These are phyloP conservation scores for Centruroides sculpturatus DNA, from an alignment of 1,140 invertebrate genomes.

Conservation along the genomic window DNA sequence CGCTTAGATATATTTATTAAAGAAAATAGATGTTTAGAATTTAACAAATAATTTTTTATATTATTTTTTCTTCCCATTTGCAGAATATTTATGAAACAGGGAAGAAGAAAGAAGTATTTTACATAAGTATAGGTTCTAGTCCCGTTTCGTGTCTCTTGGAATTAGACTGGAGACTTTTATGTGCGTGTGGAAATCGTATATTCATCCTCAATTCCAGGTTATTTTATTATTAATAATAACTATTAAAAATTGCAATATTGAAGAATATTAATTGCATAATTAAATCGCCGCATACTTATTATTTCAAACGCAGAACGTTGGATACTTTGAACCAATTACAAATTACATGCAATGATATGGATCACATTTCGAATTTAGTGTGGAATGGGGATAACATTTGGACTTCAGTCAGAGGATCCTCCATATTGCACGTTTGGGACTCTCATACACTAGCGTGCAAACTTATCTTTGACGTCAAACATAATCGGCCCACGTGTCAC, in stretches of 20 bases:
- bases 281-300: too few species aligned
- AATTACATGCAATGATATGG: constrained; percentile 30
- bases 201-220: constrained; percentile 34
- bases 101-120: constrained; percentile 28
- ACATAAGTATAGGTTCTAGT: constrained; percentile 32
- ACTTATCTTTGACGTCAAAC: constrained; percentile 34
- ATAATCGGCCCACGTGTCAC: too few species aligned
- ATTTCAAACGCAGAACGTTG: constrained; percentile 27
- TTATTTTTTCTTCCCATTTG: too few species aligned
- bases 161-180: constrained; percentile 31
- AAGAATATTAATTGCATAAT: too few species aligned
- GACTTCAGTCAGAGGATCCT: constrained; percentile 35
- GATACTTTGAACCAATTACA: constrained; percentile 33
- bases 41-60: too few species aligned
- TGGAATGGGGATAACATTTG: constrained; percentile 31
- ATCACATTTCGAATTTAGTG: constrained; percentile 27
- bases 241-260: too few species aligned
- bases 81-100: constrained; percentile 3
- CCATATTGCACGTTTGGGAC: constrained; percentile 38
- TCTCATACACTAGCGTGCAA: constrained; percentile 29
- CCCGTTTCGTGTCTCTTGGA: constrained; percentile 30
- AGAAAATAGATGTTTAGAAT: too few species aligned
- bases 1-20: too few species aligned
- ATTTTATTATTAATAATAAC: not conserved
- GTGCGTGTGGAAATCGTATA: constrained; percentile 35